Conservation (phyloP, 2,888 invertebrate species). For the Rhopalosiphum nymphaeae region DNA sequence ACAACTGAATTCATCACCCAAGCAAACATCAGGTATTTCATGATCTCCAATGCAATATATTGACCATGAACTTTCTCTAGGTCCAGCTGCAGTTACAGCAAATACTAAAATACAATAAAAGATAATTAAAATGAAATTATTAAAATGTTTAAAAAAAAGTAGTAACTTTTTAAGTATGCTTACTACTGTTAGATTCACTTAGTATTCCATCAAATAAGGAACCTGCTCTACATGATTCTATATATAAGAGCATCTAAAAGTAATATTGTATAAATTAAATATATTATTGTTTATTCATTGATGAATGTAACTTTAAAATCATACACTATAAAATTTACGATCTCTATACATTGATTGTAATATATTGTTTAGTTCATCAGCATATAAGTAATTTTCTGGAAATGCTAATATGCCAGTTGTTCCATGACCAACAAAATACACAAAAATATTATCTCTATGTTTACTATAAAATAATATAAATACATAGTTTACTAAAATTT, state of each 20-base stretch:
- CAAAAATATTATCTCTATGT: constrained; percentile 74
- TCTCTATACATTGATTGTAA: constrained; percentile 68
- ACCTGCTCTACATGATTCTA: constrained; percentile 77
- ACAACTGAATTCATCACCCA: constrained; percentile 76
- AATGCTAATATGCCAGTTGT: constrained; percentile 74
- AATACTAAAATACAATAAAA: constrained; percentile 71
- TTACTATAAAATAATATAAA: constrained; percentile 70
- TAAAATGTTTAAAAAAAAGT: not conserved
- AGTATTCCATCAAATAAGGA: constrained; percentile 75
- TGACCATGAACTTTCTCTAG: constrained; percentile 74
- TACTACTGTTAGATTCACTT: constrained; percentile 72
- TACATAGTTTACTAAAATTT: not conserved
- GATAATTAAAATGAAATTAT: not conserved
- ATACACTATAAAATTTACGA: constrained; percentile 68
- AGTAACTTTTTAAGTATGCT: constrained; percentile 65
- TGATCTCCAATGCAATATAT: constrained; percentile 73
- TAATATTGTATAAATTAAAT: not conserved
- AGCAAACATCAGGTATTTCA: constrained; percentile 69
- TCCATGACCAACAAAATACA: constrained; percentile 77
- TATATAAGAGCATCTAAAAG: constrained; percentile 74
- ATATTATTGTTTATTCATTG: not conserved
- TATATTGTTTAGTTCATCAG: constrained; percentile 68
- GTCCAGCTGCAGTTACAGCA: constrained; percentile 75
- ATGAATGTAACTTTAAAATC: constrained; percentile 1
- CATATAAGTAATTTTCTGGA: constrained; percentile 70